Conservation (phyloP, 2,113 vertebrate genomes). For the Excalfactoria chinensis region DNA sequence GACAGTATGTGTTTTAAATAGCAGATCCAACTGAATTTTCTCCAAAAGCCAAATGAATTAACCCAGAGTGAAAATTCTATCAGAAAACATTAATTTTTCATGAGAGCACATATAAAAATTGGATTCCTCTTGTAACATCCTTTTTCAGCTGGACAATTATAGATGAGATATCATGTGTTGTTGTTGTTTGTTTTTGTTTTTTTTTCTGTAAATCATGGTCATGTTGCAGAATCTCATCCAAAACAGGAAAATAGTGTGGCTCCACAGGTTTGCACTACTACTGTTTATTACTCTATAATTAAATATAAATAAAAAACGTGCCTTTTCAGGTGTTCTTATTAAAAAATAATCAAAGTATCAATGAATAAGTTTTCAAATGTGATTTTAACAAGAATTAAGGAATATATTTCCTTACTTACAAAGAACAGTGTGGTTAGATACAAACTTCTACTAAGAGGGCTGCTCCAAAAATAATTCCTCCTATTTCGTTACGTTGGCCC, state of each 20-base stretch:
- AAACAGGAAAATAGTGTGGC: accelerated
- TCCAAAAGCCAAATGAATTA: neutral
- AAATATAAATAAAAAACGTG: neutral
- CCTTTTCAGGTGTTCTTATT: neutral
- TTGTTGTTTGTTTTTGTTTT: neutral
- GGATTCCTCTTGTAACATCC: neutral
- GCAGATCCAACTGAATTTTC: neutral
- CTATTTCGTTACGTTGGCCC: too few species aligned
- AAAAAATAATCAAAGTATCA: neutral
- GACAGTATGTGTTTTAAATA: neutral
- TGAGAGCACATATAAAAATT: neutral
- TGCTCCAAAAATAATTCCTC: too few species aligned
- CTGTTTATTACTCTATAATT: neutral
- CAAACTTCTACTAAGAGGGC: accelerated
- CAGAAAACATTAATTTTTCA: neutral
- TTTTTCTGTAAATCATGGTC: neutral
- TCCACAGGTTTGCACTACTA: neutral
- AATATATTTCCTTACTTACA: neutral
- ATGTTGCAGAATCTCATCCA: neutral
- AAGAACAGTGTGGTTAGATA: neutral
- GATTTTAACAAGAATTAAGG: neutral
- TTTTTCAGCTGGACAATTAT: neutral
- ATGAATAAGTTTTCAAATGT: neutral
- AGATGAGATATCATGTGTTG: neutral
- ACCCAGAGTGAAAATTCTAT: neutral